Evolutionary conservation across 2,888 invertebrate species (phyloP).

Genomic region (Acanthoscelides obtectus): DNA sequence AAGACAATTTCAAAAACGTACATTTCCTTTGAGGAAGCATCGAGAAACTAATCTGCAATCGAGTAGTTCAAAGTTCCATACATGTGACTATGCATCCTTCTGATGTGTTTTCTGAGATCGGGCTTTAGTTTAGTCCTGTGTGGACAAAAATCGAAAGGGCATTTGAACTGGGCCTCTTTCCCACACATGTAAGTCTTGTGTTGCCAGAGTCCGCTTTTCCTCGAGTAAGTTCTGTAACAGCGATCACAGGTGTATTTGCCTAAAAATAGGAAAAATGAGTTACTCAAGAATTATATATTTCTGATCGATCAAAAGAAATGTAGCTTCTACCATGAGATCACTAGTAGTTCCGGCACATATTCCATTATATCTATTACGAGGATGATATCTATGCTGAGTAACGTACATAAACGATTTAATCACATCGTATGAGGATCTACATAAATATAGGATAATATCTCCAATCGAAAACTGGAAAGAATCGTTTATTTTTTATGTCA

Average conservation of each 20-base stretch:
- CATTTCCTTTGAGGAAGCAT: neutral
- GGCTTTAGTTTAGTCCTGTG: slow-evolving; percentile 15
- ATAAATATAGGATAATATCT: no score
- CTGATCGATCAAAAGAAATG: no score
- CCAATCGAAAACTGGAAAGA: no score
- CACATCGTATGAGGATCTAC: no score
- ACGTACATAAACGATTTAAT: no score
- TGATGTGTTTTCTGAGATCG: slow-evolving; percentile 12
- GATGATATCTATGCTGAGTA: no score
- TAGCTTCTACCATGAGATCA: no score
- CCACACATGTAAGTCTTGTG: slow-evolving; percentile 25
- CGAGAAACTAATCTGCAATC: neutral
- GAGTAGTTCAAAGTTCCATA: neutral
- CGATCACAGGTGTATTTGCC: slow-evolving; percentile 10
- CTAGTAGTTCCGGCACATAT: no score
- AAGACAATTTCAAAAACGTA: no score
- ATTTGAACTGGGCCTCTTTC: slow-evolving; percentile 23
- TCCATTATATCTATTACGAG: no score
- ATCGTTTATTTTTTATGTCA: no score
- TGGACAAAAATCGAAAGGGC: slow-evolving; percentile 12
- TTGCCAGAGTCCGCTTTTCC: slow-evolving; percentile 12
- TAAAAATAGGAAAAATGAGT: neutral
- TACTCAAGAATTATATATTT: no score
- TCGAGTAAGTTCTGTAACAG: slow-evolving; percentile 15
- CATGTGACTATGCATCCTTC: slow-evolving; percentile 2